A percentile compares a stretch with the other conserved stretches of the same genome.
Conservation (phyloP, 2,797 vertebrate species). For the Myiothlypis coronata region DNA sequence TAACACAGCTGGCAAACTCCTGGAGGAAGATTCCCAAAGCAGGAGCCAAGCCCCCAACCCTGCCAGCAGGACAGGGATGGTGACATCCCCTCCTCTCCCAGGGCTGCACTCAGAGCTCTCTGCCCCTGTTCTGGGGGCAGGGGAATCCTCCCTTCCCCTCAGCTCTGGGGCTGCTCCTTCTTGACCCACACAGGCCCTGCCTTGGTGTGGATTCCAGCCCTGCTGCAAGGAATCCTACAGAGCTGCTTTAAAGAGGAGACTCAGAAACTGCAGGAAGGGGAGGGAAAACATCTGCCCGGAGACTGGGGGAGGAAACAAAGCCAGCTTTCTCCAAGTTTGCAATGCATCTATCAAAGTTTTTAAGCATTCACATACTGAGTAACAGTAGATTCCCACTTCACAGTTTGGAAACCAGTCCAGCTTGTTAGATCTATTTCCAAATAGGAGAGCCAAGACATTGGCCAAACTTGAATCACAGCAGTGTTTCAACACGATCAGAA, state of each 20-base stretch:
- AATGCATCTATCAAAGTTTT: not conserved
- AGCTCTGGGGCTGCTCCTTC: not conserved
- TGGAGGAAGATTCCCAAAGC: not conserved
- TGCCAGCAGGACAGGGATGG: not conserved
- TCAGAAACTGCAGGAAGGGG: conserved; percentile 19
- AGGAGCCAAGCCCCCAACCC: not conserved
- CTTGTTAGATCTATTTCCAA: conserved; percentile 19
- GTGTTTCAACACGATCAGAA: conserved; percentile 17
- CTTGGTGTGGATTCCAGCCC: not conserved
- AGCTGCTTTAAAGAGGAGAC: conserved; percentile 11
- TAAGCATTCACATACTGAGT: not conserved
- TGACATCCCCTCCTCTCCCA: not conserved
- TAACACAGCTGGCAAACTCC: not conserved
- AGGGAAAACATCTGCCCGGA: not conserved
- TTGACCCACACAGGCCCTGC: not conserved
- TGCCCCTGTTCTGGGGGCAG: not conserved
- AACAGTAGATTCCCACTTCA: conserved; percentile 18
- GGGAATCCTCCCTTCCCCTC: not conserved
- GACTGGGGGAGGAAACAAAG: conserved; percentile 18
- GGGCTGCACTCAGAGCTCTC: not conserved
- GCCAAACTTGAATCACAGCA: conserved; percentile 23
- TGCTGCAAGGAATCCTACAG: not conserved
- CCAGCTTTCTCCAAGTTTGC: conserved; percentile 22
- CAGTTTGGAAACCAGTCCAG: not conserved
- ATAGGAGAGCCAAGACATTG: not conserved